Evolutionary conservation across 2,797 vertebrate genomes (phyloP).

Genomic region (Xiphophorus birchmanni): DNA sequence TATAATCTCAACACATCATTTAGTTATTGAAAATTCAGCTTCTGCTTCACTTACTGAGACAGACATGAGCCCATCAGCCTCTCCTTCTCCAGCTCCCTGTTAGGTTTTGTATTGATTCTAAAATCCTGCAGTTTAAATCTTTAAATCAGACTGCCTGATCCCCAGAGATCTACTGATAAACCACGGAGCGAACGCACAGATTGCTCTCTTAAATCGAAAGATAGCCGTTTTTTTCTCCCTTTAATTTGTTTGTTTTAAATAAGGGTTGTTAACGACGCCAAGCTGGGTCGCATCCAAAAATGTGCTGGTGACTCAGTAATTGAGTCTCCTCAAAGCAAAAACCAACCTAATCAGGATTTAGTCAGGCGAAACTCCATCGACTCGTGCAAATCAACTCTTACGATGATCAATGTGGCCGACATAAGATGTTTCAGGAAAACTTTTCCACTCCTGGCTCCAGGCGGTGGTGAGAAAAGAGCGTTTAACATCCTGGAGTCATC

Average conservation of each 20-base stretch:
- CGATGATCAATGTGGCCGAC: neutral
- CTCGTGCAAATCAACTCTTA: neutral
- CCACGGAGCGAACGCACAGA: neutral
- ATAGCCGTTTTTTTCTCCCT: neutral
- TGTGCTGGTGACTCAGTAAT: conserved; percentile 1
- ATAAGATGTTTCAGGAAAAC: neutral
- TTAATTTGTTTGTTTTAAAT: neutral
- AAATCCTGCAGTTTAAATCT: neutral
- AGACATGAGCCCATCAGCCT: neutral
- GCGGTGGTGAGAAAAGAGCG: neutral
- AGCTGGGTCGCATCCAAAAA: neutral
- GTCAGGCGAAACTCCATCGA: neutral
- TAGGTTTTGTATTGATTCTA: conserved; percentile 4
- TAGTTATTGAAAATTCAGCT: neutral
- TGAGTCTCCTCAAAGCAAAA: neutral
- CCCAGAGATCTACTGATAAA: neutral
- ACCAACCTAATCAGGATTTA: neutral
- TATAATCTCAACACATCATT: neutral
- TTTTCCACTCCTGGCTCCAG: neutral
- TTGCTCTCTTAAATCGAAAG: neutral
- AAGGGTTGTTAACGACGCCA: no score
- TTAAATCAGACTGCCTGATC: conserved; percentile 7
- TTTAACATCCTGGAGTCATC: neutral
- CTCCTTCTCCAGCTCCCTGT: neutral
- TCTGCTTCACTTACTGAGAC: neutral